Evolutionary conservation across 2,888 invertebrate species (phyloP), one percentile per base, ranked within the genome.

Genomic region (Pediacus dermestoides): DNA sequence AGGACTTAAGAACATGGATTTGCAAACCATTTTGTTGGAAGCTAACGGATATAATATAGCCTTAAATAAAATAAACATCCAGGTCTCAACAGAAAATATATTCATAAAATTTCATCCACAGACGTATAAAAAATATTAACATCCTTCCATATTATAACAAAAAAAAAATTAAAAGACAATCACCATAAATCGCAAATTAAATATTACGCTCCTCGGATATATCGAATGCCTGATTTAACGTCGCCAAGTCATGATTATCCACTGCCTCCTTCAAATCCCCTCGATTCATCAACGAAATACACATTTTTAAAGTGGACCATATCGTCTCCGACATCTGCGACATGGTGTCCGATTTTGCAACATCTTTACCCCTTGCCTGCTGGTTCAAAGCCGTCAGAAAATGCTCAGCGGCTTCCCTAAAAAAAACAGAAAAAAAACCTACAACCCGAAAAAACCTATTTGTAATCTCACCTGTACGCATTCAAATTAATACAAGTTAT

Each of bases 401-500:
- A 73, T 99, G 97, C 67, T 96, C 95, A 8, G 88, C 90, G 3
- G 97, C 95, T 72, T 97, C 88, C 61, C 85, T 93, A 58, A 34
- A 63, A 61, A 45, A 18, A 37, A 23, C 7, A 42, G 35, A 16
- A n/a, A n/a, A n/a, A n/a, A n/a, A n/a, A n/a, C 21, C 11, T 10
- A 10, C 7, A 10, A 11, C 11, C 14, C n/a, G 4, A n/a, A 21
- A 8, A 33, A n/a, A n/a, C n/a, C n/a, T n/a, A n/a, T n/a, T n/a
- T n/a, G n/a, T n/a, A n/a, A 15, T 50, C 58, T 55, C 53, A 68
- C 68, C 60, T 63, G 63, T 96, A 88, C 27, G 93, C 92, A 53
- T 88, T 85, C 28, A 99, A 77, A 70, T 96, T 96, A 71, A 97
- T 90, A 65, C 97, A 99, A 42, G 94, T 92, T 37, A 99, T 95